Percentiles rank a stretch among this genome's conserved stretches.
Evolutionary conservation across 2,113 vertebrate genomes (phyloP).

Genomic region (Zosterops borbonicus): DNA sequence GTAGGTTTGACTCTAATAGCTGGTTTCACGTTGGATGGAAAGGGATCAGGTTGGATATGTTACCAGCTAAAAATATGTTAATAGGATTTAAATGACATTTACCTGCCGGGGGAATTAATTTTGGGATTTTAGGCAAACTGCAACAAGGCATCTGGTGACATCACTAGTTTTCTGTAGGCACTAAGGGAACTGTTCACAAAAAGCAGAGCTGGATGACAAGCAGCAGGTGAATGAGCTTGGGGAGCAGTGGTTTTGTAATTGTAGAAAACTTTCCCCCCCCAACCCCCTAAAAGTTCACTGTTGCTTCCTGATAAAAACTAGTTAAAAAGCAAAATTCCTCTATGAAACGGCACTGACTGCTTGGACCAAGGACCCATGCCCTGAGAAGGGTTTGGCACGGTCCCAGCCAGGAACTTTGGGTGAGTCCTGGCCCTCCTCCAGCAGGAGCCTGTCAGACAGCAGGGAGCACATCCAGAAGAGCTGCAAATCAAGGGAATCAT

Average conservation of each 20-base stretch:
- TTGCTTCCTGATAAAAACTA: background rate
- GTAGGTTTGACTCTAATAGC: background rate
- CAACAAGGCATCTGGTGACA: background rate
- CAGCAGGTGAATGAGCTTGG: background rate
- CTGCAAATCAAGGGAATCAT: background rate
- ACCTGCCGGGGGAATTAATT: background rate
- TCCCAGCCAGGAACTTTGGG: background rate
- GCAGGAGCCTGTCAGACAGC: background rate
- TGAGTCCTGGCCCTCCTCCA: background rate
- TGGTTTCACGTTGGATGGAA: background rate
- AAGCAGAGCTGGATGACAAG: background rate
- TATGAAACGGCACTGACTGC: background rate
- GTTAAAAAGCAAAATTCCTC: background rate
- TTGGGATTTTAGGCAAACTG: background rate
- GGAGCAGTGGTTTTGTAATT: background rate
- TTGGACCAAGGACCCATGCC: background rate
- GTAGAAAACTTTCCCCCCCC: background rate
- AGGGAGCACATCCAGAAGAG: background rate
- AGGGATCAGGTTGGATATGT: background rate
- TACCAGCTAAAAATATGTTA: background rate
- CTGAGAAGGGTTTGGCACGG: background rate
- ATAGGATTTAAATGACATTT: background rate
- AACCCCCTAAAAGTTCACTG: background rate
- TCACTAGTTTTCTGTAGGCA: fast-evolving
- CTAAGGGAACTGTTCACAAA: background rate